A percentile compares a stretch with the other conserved stretches of the same genome.
phyloP scores from a whole-genome alignment of 2,797 vertebrate species.

The Lagocephalus sceleratus region DNA sequence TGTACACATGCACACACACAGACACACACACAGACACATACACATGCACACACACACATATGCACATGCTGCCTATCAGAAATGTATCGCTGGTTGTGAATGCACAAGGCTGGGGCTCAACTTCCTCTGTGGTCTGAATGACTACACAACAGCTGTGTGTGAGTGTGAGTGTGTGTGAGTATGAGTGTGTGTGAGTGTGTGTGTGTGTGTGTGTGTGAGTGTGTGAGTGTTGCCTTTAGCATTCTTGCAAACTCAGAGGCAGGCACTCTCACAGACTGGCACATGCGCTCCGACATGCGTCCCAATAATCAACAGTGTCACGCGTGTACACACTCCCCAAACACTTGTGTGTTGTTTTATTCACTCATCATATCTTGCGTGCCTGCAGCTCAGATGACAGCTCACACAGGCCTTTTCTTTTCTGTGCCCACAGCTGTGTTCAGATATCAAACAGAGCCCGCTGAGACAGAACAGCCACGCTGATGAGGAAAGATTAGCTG shows the following conservation, averaged over 20 bases:
- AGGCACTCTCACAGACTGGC: constrained; percentile 19
- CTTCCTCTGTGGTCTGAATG: constrained; percentile 62
- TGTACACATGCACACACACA: constrained; percentile 33
- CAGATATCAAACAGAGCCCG: constrained; percentile 63
- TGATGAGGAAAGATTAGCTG: constrained; percentile 68
- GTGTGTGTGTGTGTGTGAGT: constrained; percentile 4
- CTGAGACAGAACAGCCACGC: constrained; percentile 63
- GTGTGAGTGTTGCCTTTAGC: constrained; percentile 7
- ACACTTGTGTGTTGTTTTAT: constrained; percentile 15
- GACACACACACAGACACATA: constrained; percentile 17
- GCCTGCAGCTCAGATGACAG: constrained; percentile 23
- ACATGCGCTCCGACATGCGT: constrained; percentile 4
- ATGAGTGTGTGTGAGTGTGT: constrained; percentile 4
- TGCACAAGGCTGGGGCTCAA: constrained; percentile 42
- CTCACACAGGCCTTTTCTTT: constrained; percentile 30
- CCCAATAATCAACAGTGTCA: constrained; percentile 17
- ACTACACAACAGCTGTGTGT: constrained; percentile 64
- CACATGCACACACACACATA: constrained; percentile 28
- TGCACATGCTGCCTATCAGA: constrained; percentile 35
- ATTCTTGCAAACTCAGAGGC: constrained; percentile 23
- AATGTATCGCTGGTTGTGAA: constrained; percentile 51
- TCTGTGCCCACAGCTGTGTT: constrained; percentile 59
- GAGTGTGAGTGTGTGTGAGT: constrained; percentile 10
- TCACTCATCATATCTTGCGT: constrained; percentile 22
- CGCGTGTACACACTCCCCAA: constrained; percentile 26